Base-by-base conservation (phyloP, 1,140 invertebrate genomes). In the Carcinoscorpius rotundicauda region DNA sequence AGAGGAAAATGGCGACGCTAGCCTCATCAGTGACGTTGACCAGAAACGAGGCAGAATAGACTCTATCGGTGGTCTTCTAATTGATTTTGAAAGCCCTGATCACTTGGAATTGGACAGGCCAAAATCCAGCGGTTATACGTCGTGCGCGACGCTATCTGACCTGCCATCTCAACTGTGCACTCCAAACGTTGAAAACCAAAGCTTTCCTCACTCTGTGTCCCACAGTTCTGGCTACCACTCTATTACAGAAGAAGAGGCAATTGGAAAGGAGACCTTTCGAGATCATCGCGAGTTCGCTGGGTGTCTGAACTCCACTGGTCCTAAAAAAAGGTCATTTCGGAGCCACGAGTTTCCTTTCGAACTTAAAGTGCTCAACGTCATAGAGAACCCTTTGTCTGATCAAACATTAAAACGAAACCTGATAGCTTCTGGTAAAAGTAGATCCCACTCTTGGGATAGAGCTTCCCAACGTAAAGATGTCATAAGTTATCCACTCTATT, bases 201-300 rank as follows among this genome's bases (percentile, higher is more conserved):
- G 68, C 29, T 60, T 71, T 53, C 64, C 71, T 5, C 71, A 72
- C 62, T 70, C 70, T 8, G 55, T 71, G 3, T 72, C 71, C 4
- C 71, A 70, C 55, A 68, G 68, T 57, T 72, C 71, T 9, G 71
- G 71, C 5, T 72, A 72, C 64, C 69, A 72, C 53, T 72, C 70
- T 5, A 69, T 72, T 55, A 66, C 67, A 1, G 71, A 72, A n/a
- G 71, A 72, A 11, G 69, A 68, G 29, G 63, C 62, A 48, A 29
- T 29, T 29, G 59, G 62, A 4, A 58, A 48, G n/a, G 66, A 71
- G 8, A 66, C 57, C 58, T 29, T 29, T 29, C 29, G 29, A 29
- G 29, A 29, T 29, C 70, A 71, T 49, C 52, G 60, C 5, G 70
- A 71, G n/a, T 68, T 71, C 55, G 70, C 68, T 5, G 70, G 65